Percentiles rank a stretch among this genome's conserved stretches.
phyloP scores from a whole-genome alignment of 2,888 invertebrate species.

The Aporophyla lueneburgensis region DNA sequence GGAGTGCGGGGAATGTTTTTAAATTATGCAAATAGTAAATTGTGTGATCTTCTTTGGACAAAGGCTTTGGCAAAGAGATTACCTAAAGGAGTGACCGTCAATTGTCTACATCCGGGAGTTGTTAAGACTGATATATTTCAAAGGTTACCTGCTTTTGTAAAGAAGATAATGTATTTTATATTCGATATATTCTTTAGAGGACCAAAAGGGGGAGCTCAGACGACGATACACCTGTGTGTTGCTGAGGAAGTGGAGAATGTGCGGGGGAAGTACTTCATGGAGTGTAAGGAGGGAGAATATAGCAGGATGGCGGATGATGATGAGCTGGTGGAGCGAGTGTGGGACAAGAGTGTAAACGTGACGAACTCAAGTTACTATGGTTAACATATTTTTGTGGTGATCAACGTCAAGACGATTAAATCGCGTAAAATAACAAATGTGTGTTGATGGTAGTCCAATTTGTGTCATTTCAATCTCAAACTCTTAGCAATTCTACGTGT shows the following conservation, averaged over 20 bases:
- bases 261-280: slow-evolving; percentile 94
- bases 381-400: not conserved
- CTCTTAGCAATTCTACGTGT: not conserved
- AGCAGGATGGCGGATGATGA: slow-evolving; percentile 91
- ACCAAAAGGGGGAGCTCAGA: slow-evolving; percentile 95
- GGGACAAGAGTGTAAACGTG: slow-evolving; percentile 90
- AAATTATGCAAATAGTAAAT: slow-evolving; percentile 87
- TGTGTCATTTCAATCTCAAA: not conserved
- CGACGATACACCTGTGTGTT: slow-evolving; percentile 93
- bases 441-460: not conserved
- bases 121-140: slow-evolving; percentile 95
- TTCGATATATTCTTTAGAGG: slow-evolving; percentile 92
- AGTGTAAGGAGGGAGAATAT: slow-evolving; percentile 92
- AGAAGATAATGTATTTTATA: slow-evolving; percentile 89
- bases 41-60: slow-evolving; percentile 83
- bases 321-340: slow-evolving; percentile 93
- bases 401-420: not conserved
- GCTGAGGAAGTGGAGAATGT: slow-evolving; percentile 93
- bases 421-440: not conserved
- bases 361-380: slow-evolving; percentile 48
- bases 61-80: slow-evolving; percentile 84
- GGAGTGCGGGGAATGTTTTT: slow-evolving; percentile 73
- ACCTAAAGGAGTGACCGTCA: slow-evolving; percentile 92
- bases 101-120: slow-evolving; percentile 96
- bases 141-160: slow-evolving; percentile 83